Base-by-base conservation (phyloP, 2,797 vertebrate species). In the Dromococcyx pavoninus region DNA sequence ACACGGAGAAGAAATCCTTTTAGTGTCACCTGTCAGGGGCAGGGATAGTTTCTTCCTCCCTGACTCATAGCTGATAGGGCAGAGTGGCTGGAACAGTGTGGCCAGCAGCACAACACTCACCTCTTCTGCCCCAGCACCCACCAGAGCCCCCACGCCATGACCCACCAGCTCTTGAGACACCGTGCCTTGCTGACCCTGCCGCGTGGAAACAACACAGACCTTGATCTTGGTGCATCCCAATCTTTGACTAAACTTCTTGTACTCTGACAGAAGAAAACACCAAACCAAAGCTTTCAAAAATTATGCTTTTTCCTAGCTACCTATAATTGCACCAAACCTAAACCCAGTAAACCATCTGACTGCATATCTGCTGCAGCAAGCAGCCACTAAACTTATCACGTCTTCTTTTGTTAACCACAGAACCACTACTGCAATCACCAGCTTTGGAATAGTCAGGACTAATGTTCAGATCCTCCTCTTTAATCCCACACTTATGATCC, bases 391-490 rank as follows among this genome's bases (percentile, higher is more conserved):
- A 30, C 35, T n/a, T 14, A 2, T 3, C 53, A 0, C 0, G 0
- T 7, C n/a, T 18, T 9, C 51, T 41, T 32, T 10, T 54, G 17
- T 33, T 32, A 30, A 4, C 62, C 27, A 1, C 46, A 41, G 27
- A 73, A n/a, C 25, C 1, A 0, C 46, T 28, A 4, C 56, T 6
- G 2, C 28, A 57, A 2, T 4, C 10, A 0, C 9, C 14, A 0
- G 6, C 56, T 56, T 32, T 1, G 0, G 43, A 18, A 23, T 4
- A 1, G 5, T 21, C 13, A 22, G 17, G 27, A 8, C 7, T 5
- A 1, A 4, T 2, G 7, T 3, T 51, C 1, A 0, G 11, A 11
- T 71, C 22, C 56, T 75, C n/a, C 9, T 7, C 25, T 24, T 28
- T 17, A 58, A 67, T 25, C 77, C 33, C 28, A 21, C 1, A 2